Percentiles rank a stretch among this genome's conserved stretches.
These are phyloP conservation scores for Pelodytes ibericus DNA, from an alignment of 2,797 vertebrate genomes.

Conservation along the genomic window DNA sequence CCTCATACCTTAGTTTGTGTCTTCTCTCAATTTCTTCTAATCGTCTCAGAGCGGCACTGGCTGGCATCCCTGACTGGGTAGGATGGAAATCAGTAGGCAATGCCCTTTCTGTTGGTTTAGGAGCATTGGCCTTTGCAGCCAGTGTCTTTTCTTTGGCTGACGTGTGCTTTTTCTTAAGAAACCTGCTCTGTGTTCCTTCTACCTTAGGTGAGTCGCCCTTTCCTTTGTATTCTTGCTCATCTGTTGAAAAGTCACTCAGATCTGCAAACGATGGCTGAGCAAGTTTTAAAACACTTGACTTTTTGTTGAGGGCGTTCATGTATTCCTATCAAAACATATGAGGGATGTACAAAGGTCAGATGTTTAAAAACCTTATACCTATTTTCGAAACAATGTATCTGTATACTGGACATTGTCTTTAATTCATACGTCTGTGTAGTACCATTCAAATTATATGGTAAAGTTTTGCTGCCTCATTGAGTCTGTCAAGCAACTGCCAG, in stretches of 20 bases:
- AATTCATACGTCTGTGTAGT: too few relatives aligned
- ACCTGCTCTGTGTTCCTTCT: constrained; percentile 61
- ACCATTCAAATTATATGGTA: too few relatives aligned
- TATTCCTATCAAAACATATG: constrained; percentile 58
- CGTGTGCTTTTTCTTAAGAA: constrained; percentile 72
- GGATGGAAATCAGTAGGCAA: fast-evolving
- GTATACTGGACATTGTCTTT: too few relatives aligned
- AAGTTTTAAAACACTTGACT: constrained; percentile 14
- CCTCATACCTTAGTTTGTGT: constrained; percentile 55
- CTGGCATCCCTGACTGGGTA: constrained; percentile 42
- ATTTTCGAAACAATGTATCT: too few relatives aligned
- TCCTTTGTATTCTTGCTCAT: constrained; percentile 17
- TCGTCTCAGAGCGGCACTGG: constrained; percentile 61
- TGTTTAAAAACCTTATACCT: neutral
- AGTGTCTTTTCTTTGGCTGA: neutral
- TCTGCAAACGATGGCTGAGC: neutral
- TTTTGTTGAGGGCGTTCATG: constrained; percentile 44
- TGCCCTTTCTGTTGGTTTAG: fast-evolving
- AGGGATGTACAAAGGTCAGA: neutral
- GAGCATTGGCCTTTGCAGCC: fast-evolving
- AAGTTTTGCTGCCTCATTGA: too few relatives aligned
- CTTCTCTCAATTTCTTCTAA: constrained; percentile 76
- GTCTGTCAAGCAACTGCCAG: too few relatives aligned
- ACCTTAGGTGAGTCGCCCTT: constrained; percentile 27
- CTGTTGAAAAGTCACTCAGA: constrained; percentile 57